Base-by-base conservation (phyloP, 2,888 invertebrate genomes). In the Alloplasta piceator region DNA sequence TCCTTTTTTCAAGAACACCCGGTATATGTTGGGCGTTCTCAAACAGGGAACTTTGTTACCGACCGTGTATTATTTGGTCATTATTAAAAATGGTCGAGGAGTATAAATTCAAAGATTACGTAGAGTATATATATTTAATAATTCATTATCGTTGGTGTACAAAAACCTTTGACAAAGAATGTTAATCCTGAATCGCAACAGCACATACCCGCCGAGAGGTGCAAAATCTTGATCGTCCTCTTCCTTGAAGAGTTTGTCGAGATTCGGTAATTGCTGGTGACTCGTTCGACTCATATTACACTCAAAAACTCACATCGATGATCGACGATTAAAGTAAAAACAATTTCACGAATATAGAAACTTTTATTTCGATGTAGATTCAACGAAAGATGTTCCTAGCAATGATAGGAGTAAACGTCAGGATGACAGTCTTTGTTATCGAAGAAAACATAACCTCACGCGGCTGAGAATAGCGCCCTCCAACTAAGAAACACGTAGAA, bases 241-340 rank as follows among this genome's bases (percentile, higher is more conserved):
- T 68, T 89, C 89, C 58, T 86, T 86, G 64, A 91, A 87, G 61
- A 91, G 87, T 82, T 90, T 90, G 43, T 90, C 89, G 6, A 90
- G 84, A 84, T 89, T 89, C 14, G 89, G 88, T 43, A 90, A 68
- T 39, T 88, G 86, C 16, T 56, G 56, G 9, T 67, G 48, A 79
- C 84, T 88, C 48, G 83, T 78, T 58, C 87, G 73, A 81, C 79
- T 86, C 89, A 89, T 89, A 12, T 81, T 81, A 58, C 38, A 26
- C 61, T 50, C 63, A 9, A 48, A 38, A 73, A 39, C 39, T 38
- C 43, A 26, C 43, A 70, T 64, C 26, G 36, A 70, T 64, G 14
- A 46, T 55, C 5, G 16, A 55, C 3, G 16, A 55, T 55, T 9
- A 36, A 5, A 16, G 2, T 14, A 39, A 58, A 12, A 48, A 12